These are phyloP conservation scores for Melanogrammus aeglefinus DNA, from an alignment of 2,797 vertebrate species.

Conservation along the genomic window DNA sequence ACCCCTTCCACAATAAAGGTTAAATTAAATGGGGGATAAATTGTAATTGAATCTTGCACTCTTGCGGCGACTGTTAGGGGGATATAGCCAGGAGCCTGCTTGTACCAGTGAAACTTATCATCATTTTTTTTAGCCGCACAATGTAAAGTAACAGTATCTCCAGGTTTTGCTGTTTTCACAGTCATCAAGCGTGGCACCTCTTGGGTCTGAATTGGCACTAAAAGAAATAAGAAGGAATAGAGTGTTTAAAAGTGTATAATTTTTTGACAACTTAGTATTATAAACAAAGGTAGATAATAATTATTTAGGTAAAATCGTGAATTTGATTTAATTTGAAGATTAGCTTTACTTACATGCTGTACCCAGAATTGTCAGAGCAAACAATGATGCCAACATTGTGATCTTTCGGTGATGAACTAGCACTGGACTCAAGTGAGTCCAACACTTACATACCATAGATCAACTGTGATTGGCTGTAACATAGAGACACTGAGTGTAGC, in stretches of 20 bases:
- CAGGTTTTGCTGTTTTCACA: neutral
- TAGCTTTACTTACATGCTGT: neutral
- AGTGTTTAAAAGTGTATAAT: neutral
- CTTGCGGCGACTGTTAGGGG: neutral
- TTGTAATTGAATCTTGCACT: neutral
- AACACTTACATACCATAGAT: neutral
- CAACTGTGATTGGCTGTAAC: slow-evolving; percentile 4
- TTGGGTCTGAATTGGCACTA: neutral
- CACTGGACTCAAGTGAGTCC: neutral
- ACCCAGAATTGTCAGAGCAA: neutral
- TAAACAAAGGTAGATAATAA: neutral
- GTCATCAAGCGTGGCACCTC: neutral
- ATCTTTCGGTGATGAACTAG: neutral
- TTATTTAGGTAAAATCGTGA: neutral
- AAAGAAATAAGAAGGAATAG: neutral
- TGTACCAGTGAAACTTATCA: slow-evolving; percentile 3
- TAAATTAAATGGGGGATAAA: neutral
- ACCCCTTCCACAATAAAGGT: neutral
- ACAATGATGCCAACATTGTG: neutral
- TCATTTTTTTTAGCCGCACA: neutral
- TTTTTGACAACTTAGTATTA: neutral
- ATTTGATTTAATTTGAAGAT: neutral
- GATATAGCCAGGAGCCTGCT: neutral
- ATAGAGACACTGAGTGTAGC: neutral
- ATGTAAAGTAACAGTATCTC: neutral